phyloP scores from a whole-genome alignment of 1,140 invertebrate genomes.

The Akabosia matsudoensis region DNA sequence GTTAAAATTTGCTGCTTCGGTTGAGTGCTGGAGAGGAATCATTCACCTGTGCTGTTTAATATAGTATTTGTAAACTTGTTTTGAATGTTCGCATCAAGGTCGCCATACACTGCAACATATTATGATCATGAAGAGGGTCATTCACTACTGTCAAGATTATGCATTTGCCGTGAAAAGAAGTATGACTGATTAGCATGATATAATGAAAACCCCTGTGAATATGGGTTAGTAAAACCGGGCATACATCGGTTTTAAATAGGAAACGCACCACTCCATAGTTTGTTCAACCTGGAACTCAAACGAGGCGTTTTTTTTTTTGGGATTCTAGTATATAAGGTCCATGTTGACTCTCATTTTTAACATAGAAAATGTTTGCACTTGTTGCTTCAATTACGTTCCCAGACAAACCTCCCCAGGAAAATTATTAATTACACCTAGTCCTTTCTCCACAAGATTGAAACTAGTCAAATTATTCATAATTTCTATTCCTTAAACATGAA shows the following conservation, averaged over 20 bases:
- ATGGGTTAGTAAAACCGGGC: too few relatives aligned
- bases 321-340: not conserved
- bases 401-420: too few relatives aligned
- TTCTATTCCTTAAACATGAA: not conserved
- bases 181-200: not conserved
- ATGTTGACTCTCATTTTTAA: not conserved
- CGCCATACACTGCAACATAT: too few relatives aligned
- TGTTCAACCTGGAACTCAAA: not conserved
- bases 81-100: too few relatives aligned
- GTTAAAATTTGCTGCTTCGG: too few relatives aligned
- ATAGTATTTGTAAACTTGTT: too few relatives aligned
- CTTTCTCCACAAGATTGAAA: too few relatives aligned
- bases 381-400: not conserved
- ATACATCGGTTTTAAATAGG: too few relatives aligned
- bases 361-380: not conserved
- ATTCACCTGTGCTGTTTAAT: conserved; percentile 10
- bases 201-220: not conserved
- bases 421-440: too few relatives aligned
- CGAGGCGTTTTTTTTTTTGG: not conserved
- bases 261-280: not conserved
- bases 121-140: too few relatives aligned
- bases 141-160: too few relatives aligned
- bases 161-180: too few relatives aligned
- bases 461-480: not conserved
- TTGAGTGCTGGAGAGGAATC: not conserved